Evolutionary conservation across 2,888 invertebrate species (phyloP).

Genomic region (Leptodirus hochenwartii): DNA sequence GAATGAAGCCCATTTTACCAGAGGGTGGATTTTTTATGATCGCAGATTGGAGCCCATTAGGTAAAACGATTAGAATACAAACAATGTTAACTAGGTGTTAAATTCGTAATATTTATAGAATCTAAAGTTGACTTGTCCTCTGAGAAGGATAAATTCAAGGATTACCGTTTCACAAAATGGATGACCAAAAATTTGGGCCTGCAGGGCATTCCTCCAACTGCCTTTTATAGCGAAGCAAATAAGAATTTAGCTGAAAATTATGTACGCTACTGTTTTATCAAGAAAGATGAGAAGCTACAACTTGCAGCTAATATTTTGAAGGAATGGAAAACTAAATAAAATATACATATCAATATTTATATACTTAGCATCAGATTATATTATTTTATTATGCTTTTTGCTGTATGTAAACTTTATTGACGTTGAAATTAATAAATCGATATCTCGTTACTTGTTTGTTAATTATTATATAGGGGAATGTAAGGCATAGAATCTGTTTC

Average conservation of each 20-base stretch:
- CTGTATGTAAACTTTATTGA: too few relatives aligned
- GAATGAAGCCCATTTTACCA: slow-evolving; percentile 82
- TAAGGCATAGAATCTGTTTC: too few relatives aligned
- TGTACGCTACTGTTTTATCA: slow-evolving; percentile 88
- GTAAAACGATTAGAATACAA: too few relatives aligned
- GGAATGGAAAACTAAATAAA: slow-evolving; percentile 43
- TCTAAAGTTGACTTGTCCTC: slow-evolving; percentile 46
- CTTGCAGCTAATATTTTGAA: slow-evolving; percentile 45
- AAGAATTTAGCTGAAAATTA: slow-evolving; percentile 69
- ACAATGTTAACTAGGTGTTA: neutral
- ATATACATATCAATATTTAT: too few relatives aligned
- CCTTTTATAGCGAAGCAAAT: slow-evolving; percentile 72
- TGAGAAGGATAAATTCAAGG: slow-evolving; percentile 56
- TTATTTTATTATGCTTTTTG: too few relatives aligned
- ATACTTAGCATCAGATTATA: too few relatives aligned
- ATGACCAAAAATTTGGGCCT: slow-evolving; percentile 84
- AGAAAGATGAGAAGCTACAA: slow-evolving; percentile 60
- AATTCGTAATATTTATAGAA: slow-evolving; percentile 24
- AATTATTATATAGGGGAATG: too few relatives aligned
- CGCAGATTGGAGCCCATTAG: slow-evolving; percentile 73
- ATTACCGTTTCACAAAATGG: slow-evolving; percentile 92
- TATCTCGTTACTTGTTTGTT: too few relatives aligned
- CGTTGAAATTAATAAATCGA: too few relatives aligned
- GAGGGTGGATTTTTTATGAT: slow-evolving; percentile 97
- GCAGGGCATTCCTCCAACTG: slow-evolving; percentile 85